phyloP scores from a whole-genome alignment of 2,113 vertebrate species.

The Myotis brandtii region DNA sequence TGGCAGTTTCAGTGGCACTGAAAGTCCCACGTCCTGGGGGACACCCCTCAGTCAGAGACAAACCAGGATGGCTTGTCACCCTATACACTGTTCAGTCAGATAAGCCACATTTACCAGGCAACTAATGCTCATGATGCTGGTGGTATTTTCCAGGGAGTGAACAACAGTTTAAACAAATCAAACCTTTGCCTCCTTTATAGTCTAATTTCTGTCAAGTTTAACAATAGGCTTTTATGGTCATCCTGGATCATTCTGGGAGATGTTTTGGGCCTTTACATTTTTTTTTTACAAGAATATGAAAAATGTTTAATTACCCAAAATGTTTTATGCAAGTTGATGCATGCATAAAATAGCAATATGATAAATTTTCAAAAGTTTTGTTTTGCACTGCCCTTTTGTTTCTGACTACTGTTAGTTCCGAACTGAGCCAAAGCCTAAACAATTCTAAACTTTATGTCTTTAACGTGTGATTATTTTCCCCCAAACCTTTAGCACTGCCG shows the following conservation, averaged over 20 bases:
- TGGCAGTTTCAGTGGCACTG: background rate
- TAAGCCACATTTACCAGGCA: background rate
- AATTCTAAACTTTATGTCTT: background rate
- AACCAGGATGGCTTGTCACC: background rate
- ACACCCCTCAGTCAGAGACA: background rate
- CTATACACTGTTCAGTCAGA: background rate
- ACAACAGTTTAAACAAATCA: background rate
- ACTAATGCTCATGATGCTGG: background rate
- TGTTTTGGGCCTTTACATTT: background rate
- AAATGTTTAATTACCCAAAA: background rate
- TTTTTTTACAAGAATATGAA: background rate
- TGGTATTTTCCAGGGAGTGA: background rate
- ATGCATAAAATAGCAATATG: background rate
- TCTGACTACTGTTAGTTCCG: background rate
- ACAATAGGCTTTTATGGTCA: background rate
- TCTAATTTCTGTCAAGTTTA: conserved; percentile 13
- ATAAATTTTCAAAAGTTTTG: background rate
- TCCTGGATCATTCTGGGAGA: background rate
- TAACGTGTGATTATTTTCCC: background rate
- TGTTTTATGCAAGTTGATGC: background rate
- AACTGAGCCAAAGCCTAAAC: background rate
- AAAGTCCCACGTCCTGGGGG: background rate
- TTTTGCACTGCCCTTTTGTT: background rate
- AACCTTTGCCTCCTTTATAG: background rate
- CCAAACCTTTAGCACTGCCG: background rate